These are phyloP conservation scores for Pissodes strobi DNA, from an alignment of 1,140 invertebrate species.

Conservation along the genomic window DNA sequence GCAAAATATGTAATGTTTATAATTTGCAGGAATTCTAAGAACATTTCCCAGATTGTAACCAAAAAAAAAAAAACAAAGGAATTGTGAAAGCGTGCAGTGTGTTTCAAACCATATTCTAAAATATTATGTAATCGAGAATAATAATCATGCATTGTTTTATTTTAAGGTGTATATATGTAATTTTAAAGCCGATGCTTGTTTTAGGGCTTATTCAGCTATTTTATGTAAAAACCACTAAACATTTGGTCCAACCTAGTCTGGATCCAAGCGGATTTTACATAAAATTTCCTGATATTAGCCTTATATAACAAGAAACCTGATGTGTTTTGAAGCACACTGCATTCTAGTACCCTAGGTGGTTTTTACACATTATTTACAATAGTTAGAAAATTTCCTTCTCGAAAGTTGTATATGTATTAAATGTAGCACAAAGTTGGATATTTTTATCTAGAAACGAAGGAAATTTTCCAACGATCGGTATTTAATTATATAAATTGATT, in stretches of 20 bases:
- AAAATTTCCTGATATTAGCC: background rate
- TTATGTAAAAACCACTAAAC: too few relatives aligned
- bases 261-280: too few relatives aligned
- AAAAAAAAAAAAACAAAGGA: constrained; percentile 31
- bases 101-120: constrained; percentile 2
- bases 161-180: background rate
- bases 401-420: constrained; percentile 12
- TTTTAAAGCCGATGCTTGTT: too few relatives aligned
- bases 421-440: too few relatives aligned
- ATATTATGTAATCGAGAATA: background rate
- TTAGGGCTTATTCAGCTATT: too few relatives aligned
- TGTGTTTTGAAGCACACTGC: constrained; percentile 8
- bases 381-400: constrained; percentile 5
- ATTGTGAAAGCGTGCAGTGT: constrained; percentile 28
- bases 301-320: background rate
- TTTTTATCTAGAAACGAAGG: constrained; percentile 22
- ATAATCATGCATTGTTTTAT: background rate
- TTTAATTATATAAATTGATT: constrained; percentile 45
- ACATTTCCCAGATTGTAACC: constrained; percentile 23
- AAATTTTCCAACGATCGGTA: constrained; percentile 6
- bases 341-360: constrained; percentile 22
- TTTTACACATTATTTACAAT: constrained; percentile 30
- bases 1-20: background rate
- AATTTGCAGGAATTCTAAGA: constrained; percentile 5
- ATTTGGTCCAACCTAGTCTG: too few relatives aligned